Evolutionary conservation across 2,888 invertebrate species (phyloP).

Genomic region (Dryobotodes eremita): DNA sequence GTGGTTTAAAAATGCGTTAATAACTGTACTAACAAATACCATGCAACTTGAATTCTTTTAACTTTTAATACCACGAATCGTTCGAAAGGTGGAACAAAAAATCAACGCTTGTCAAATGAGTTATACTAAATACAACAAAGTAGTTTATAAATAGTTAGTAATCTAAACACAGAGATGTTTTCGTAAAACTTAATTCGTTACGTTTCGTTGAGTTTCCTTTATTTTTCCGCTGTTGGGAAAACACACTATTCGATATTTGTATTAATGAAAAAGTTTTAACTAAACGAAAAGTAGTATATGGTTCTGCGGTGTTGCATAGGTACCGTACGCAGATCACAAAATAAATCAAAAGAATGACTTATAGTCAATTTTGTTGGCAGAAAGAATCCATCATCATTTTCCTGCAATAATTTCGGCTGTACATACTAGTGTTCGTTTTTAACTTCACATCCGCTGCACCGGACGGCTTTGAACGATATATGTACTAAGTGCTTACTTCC

Average conservation of each 20-base stretch:
- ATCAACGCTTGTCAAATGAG: neutral
- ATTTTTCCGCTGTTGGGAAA: conserved; percentile 25
- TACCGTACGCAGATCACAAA: neutral
- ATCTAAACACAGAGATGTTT: neutral
- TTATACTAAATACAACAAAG: conserved; percentile 15
- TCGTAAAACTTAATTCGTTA: conserved; percentile 2
- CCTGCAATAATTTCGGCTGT: conserved; percentile 36
- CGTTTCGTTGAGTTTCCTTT: conserved; percentile 12
- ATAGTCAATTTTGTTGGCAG: neutral
- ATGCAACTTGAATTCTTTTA: conserved; percentile 25
- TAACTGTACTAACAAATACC: conserved; percentile 29
- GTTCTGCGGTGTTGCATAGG: neutral
- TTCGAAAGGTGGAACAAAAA: conserved; percentile 21
- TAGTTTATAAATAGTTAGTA: neutral
- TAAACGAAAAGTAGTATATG: too few relatives aligned
- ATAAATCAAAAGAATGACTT: neutral
- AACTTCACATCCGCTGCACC: conserved; percentile 48
- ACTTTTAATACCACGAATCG: conserved; percentile 32
- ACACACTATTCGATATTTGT: neutral
- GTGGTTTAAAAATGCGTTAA: conserved; percentile 42
- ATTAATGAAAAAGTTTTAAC: neutral
- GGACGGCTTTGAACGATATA: conserved; percentile 53
- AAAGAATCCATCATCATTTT: conserved; percentile 1
- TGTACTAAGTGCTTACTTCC: conserved; percentile 64
- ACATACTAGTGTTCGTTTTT: conserved; percentile 8